A percentile compares a stretch with the other conserved stretches of the same genome.
Conservation (phyloP, 2,113 vertebrate genomes). For the Actenoides hombroni region DNA sequence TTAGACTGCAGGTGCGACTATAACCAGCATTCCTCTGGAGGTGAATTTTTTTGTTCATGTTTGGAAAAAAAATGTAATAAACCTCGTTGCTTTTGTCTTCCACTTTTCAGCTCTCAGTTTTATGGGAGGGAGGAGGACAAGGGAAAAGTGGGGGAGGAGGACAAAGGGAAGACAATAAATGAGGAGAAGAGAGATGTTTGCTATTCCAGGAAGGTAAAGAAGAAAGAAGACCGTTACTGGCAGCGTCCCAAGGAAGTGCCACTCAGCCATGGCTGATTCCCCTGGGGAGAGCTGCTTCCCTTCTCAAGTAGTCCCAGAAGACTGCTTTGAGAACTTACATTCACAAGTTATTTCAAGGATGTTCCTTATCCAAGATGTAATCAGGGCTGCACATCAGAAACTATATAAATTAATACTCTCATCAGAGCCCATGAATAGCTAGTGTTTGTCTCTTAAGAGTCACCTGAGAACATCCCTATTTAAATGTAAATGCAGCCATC, state of each 20-base stretch:
- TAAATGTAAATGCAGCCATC: conserved; percentile 65
- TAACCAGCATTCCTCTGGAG: neutral
- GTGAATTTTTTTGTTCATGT: neutral
- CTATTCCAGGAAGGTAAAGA: neutral
- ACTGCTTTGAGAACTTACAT: neutral
- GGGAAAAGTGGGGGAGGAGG: neutral
- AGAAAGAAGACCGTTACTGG: neutral
- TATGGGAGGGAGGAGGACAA: neutral
- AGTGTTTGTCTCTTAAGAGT: neutral
- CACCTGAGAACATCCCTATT: conserved; percentile 41
- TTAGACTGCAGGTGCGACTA: conserved; percentile 25
- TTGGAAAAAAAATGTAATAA: neutral
- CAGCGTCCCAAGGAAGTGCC: conserved; percentile 1
- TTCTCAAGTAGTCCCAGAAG: neutral
- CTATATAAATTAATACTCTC: conserved; percentile 53
- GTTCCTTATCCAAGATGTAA: conserved; percentile 16
- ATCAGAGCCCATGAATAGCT: conserved; percentile 22
- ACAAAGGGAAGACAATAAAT: neutral
- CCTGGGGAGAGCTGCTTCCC: neutral
- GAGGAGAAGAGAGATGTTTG: neutral
- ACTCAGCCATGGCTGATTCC: neutral
- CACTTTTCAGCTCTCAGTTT: neutral
- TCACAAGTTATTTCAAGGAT: conserved; percentile 32
- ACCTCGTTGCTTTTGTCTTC: neutral
- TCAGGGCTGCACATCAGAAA: conserved; percentile 34